These are phyloP conservation scores for Agrochola macilenta DNA, from an alignment of 2,888 invertebrate species.

Conservation along the genomic window DNA sequence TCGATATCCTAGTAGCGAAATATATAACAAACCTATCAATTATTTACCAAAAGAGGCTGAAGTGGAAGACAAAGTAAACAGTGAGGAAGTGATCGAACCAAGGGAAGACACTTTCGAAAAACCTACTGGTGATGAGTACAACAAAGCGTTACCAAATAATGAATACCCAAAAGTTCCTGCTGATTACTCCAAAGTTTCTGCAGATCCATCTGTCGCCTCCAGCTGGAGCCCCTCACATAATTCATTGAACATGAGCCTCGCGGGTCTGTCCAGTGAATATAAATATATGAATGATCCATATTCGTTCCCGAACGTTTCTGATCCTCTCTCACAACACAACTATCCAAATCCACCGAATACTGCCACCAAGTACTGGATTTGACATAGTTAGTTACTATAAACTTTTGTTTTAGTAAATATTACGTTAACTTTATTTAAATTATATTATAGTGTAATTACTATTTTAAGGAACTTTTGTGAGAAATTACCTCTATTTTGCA, in stretches of 20 bases:
- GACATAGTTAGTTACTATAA: constrained; percentile 71
- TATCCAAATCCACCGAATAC: constrained; percentile 86
- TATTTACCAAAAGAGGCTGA: constrained; percentile 87
- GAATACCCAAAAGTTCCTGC: constrained; percentile 91
- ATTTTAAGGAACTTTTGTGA: constrained; percentile 75
- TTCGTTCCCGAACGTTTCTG: constrained; percentile 85
- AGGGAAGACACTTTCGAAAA: constrained; percentile 85
- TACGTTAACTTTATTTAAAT: constrained; percentile 78
- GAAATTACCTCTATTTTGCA: constrained; percentile 87
- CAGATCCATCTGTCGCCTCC: constrained; percentile 88
- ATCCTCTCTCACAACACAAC: constrained; percentile 86
- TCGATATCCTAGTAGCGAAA: constrained; percentile 83
- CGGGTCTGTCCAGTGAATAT: constrained; percentile 87
- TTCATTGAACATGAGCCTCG: constrained; percentile 87
- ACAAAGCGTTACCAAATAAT: constrained; percentile 84
- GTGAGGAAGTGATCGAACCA: constrained; percentile 84
- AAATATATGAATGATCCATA: constrained; percentile 89
- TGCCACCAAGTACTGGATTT: constrained; percentile 89
- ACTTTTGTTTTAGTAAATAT: constrained; percentile 65
- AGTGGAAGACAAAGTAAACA: constrained; percentile 82
- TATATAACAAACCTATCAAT: constrained; percentile 85
- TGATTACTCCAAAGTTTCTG: constrained; percentile 87
- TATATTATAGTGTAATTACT: constrained; percentile 72
- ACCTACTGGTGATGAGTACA: constrained; percentile 81
- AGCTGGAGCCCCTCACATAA: constrained; percentile 90